Evolutionary conservation across 2,888 invertebrate species (phyloP).

Genomic region (Chironomus riparius): DNA sequence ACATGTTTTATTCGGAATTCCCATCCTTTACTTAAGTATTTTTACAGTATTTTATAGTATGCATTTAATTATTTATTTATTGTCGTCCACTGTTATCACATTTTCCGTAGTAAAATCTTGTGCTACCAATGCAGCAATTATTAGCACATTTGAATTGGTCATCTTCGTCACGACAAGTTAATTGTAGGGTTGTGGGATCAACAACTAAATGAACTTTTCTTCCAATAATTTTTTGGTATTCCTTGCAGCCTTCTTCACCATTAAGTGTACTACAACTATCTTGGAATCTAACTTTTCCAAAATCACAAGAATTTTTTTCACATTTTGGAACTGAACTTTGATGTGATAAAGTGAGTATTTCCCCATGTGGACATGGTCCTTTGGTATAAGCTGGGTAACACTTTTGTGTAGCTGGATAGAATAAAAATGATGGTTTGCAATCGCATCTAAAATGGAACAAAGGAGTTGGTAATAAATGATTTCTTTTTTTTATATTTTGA

Average conservation of each 20-base stretch:
- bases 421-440: slow-evolving; percentile 36
- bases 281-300: slow-evolving; percentile 42
- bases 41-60: not conserved
- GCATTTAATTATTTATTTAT: not conserved
- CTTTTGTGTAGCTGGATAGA: not conserved
- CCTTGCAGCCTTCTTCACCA: not conserved
- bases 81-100: not conserved
- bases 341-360: slow-evolving; percentile 41
- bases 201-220: slow-evolving; percentile 1
- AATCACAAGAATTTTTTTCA: slow-evolving; percentile 50
- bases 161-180: slow-evolving; percentile 4
- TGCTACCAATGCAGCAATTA: not conserved
- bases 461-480: no score
- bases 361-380: slow-evolving; percentile 52
- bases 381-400: slow-evolving; percentile 32
- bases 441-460: slow-evolving; percentile 38
- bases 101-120: not conserved
- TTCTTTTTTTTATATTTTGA: no score
- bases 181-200: not conserved
- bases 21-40: not conserved
- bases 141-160: not conserved
- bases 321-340: slow-evolving; percentile 46
- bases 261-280: slow-evolving; percentile 32
- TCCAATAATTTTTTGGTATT: not conserved
- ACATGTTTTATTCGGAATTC: not conserved